These are phyloP conservation scores for Myopa tessellatipennis DNA, from an alignment of 2,888 invertebrate species.

Conservation along the genomic window DNA sequence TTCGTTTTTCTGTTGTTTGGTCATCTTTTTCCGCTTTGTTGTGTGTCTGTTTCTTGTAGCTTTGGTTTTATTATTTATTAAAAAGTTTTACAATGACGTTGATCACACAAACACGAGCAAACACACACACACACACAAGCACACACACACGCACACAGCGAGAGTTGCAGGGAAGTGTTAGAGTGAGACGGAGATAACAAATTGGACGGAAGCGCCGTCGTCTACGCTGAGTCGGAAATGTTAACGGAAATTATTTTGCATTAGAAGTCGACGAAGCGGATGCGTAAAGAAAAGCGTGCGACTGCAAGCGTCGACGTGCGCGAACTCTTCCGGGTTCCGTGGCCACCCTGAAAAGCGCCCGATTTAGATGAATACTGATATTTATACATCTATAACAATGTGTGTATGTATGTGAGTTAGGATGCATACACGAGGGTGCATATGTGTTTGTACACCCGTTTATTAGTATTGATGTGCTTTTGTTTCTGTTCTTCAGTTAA, in stretches of 20 bases:
- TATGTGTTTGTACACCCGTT: background rate
- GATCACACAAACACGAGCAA: background rate
- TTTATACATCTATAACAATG: background rate
- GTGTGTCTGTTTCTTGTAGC: background rate
- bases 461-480: conserved; percentile 14
- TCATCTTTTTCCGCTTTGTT: too few relatives aligned
- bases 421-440: background rate
- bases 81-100: background rate
- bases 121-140: background rate
- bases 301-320: too few relatives aligned
- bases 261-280: conserved; percentile 3
- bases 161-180: background rate
- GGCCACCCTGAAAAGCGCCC: background rate
- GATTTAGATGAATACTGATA: too few relatives aligned
- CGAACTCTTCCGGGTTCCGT: background rate
- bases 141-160: background rate
- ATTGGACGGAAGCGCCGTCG: background rate
- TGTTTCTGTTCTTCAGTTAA: background rate
- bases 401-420: background rate
- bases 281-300: background rate
- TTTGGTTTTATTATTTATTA: background rate
- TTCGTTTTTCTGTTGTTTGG: too few relatives aligned
- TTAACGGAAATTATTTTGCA: conserved; percentile 6
- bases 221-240: background rate
- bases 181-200: background rate